phyloP scores from a whole-genome alignment of 1,140 invertebrate species.

The Anoplolepis gracilipes region DNA sequence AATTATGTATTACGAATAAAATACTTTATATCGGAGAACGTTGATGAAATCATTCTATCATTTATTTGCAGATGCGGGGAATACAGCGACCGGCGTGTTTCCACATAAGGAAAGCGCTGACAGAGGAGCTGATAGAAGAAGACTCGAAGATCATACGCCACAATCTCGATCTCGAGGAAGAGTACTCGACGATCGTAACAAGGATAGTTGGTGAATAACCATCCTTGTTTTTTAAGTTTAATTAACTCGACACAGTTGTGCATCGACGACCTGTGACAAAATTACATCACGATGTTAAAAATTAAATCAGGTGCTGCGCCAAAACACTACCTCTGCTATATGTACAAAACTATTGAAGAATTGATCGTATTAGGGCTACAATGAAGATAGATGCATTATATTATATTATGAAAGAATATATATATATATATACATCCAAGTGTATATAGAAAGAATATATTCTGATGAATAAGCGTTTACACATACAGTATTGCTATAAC shows the following conservation, averaged over 20 bases:
- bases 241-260: conserved; percentile 42
- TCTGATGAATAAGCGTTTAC: conserved; percentile 73
- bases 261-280: conserved; percentile 35
- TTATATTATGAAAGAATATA: conserved; percentile 61
- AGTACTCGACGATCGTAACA: conserved; percentile 32
- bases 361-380: conserved; percentile 78
- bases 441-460: conserved; percentile 73
- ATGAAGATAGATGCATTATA: conserved; percentile 68
- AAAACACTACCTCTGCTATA: conserved; percentile 82
- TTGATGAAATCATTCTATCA: conserved; percentile 1
- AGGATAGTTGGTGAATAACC: conserved; percentile 59
- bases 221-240: conserved; percentile 21
- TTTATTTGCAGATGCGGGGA: conserved; percentile 75
- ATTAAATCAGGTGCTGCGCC: conserved; percentile 77
- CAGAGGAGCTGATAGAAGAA: conserved; percentile 56
- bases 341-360: conserved; percentile 82
- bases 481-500: conserved; percentile 51
- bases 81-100: conserved; percentile 68
- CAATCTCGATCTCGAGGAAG: conserved; percentile 64
- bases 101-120: conserved; percentile 68
- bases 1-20: neutral
- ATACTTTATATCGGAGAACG: neutral
- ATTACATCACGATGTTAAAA: conserved; percentile 70
- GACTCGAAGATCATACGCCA: conserved; percentile 54
- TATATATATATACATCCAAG: conserved; percentile 60